phyloP scores from a whole-genome alignment of 2,888 invertebrate species.

The Athetis lepigone region DNA sequence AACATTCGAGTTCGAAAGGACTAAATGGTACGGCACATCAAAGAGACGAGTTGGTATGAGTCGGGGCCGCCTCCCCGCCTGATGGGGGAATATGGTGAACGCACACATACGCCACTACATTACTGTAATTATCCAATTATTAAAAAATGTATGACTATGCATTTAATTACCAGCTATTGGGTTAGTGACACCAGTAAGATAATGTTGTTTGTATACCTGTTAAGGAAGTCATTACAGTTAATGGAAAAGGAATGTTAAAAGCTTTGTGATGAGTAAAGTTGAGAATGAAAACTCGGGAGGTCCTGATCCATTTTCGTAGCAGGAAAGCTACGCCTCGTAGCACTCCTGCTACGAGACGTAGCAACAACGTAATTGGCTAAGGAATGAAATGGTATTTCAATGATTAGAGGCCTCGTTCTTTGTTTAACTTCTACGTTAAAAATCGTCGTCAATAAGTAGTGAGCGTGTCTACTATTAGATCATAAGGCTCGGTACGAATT shows the following conservation, averaged over 20 bases:
- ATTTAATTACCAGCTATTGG: slow-evolving; percentile 63
- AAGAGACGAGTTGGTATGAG: slow-evolving; percentile 72
- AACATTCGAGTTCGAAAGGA: slow-evolving; percentile 57
- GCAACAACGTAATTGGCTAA: slow-evolving; percentile 13
- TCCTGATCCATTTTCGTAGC: slow-evolving; percentile 35
- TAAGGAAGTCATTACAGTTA: slow-evolving; percentile 39
- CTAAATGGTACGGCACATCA: slow-evolving; percentile 73
- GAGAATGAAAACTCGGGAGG: slow-evolving; percentile 20
- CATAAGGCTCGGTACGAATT: slow-evolving; percentile 6
- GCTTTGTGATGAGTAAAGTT: slow-evolving; percentile 31
- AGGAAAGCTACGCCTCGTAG: slow-evolving; percentile 32
- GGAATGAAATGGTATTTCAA: slow-evolving; percentile 16
- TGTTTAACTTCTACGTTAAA: background rate
- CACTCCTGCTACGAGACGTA: slow-evolving; percentile 33
- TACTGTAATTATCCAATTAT: slow-evolving; percentile 89
- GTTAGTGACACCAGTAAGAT: slow-evolving; percentile 55
- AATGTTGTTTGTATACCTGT: slow-evolving; percentile 44
- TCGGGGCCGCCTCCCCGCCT: slow-evolving; percentile 66
- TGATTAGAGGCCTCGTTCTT: slow-evolving; percentile 15
- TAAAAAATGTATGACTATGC: slow-evolving; percentile 73
- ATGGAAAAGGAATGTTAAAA: slow-evolving; percentile 39
- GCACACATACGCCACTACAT: slow-evolving; percentile 83
- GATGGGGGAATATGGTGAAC: slow-evolving; percentile 82
- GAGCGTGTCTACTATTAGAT: background rate
- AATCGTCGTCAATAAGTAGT: background rate